Evolutionary conservation across 2,888 invertebrate genomes (phyloP).

Genomic region (Torymus tubicola): DNA sequence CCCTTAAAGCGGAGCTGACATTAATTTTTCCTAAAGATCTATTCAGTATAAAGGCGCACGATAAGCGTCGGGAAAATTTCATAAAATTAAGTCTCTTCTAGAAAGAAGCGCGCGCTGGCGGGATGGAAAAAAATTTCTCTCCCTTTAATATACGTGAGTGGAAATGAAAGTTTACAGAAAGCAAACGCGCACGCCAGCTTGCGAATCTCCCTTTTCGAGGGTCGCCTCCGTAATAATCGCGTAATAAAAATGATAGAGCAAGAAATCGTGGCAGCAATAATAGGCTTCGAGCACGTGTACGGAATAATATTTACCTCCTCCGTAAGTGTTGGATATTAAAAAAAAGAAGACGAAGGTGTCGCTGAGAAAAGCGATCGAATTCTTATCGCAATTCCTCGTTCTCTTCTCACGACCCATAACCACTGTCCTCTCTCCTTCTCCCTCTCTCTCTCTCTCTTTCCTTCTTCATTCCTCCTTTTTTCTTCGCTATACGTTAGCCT

Average conservation of each 20-base stretch:
- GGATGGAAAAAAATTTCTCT: constrained; percentile 12
- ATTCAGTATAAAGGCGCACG: background rate
- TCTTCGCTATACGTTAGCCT: background rate
- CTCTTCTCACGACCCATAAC: constrained; percentile 13
- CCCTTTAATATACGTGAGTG: constrained; percentile 33
- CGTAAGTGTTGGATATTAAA: constrained; percentile 45
- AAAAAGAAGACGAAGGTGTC: constrained; percentile 16
- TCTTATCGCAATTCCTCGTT: constrained; percentile 37
- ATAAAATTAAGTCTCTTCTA: constrained; percentile 21
- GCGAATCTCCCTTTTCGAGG: constrained; percentile 19
- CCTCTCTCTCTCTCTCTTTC: background rate
- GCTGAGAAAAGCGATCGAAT: constrained; percentile 23
- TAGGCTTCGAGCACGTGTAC: constrained; percentile 42
- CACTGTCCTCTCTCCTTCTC: background rate
- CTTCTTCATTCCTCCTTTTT: background rate
- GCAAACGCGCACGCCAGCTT: background rate
- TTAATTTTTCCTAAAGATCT: constrained; percentile 16
- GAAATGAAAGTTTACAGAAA: constrained; percentile 30
- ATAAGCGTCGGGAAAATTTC: constrained; percentile 26
- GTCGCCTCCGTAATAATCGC: constrained; percentile 42
- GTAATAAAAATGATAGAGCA: constrained; percentile 53
- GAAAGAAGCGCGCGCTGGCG: background rate
- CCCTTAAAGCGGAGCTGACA: constrained; percentile 3
- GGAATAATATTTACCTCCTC: constrained; percentile 48
- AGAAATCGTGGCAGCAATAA: constrained; percentile 52